Evolutionary conservation across 2,113 vertebrate species (phyloP).

Genomic region (Gallinago paraguaiae): DNA sequence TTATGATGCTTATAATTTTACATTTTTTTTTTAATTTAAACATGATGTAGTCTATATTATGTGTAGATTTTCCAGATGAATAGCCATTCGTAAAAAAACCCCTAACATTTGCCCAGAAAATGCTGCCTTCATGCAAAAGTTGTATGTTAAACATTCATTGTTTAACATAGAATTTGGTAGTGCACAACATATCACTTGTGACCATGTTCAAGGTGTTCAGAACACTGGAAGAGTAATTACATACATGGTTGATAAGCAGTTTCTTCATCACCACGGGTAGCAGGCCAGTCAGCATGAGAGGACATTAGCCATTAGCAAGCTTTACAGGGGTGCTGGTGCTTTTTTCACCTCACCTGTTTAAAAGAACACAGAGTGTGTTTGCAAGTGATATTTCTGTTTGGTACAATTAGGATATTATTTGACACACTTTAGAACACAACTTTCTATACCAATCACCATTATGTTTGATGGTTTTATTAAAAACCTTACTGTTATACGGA

Average conservation of each 20-base stretch:
- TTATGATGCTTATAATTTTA: rapidly evolving
- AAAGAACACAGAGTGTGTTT: background rate
- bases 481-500: background rate
- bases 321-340: background rate
- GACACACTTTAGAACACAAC: background rate
- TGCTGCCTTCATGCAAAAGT: rapidly evolving
- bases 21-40: background rate
- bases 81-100: background rate
- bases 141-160: rapidly evolving
- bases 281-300: background rate
- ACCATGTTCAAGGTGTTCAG: rapidly evolving
- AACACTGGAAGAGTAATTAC: rapidly evolving
- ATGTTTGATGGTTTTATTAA: background rate
- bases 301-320: too few relatives aligned
- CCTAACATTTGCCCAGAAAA: rapidly evolving
- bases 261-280: rapidly evolving
- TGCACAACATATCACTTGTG: rapidly evolving
- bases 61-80: background rate
- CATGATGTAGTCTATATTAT: rapidly evolving
- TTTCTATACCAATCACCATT: background rate
- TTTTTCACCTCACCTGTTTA: background rate
- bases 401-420: background rate
- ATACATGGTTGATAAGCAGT: rapidly evolving
- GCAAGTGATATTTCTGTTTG: background rate
- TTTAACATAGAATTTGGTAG: background rate